phyloP scores from a whole-genome alignment of 2,113 vertebrate species.

The Chitala chitala region DNA sequence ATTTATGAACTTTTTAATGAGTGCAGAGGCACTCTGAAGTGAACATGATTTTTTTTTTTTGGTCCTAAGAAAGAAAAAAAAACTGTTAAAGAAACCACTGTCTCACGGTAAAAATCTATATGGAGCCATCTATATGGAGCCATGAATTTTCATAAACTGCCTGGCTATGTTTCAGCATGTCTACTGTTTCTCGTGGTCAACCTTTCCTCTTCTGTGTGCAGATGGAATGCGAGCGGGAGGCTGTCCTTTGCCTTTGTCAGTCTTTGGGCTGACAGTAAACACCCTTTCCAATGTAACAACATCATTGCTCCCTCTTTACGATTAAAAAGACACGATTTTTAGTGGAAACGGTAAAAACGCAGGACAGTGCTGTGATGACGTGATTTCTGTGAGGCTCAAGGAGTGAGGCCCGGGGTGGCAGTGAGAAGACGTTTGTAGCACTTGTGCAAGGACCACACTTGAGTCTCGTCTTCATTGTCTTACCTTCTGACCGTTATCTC shows the following conservation, averaged over 20 bases:
- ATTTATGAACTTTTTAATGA: constrained; percentile 24
- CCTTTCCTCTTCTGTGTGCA: constrained; percentile 32
- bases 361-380: too few relatives aligned
- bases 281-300: background rate
- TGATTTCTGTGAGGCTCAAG: too few relatives aligned
- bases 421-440: too few relatives aligned
- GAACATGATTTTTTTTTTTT: constrained; percentile 9
- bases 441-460: too few relatives aligned
- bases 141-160: background rate
- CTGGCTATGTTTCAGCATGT: background rate
- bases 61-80: background rate
- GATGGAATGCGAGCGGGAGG: too few relatives aligned
- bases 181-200: background rate
- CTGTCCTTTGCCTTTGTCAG: too few relatives aligned
- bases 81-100: background rate
- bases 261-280: too few relatives aligned
- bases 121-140: too few relatives aligned
- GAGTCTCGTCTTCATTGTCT: too few relatives aligned
- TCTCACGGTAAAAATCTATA: background rate
- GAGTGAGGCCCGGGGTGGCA: too few relatives aligned
- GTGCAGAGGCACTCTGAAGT: background rate
- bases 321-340: background rate
- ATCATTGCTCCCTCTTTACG: background rate
- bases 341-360: too few relatives aligned
- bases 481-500: too few relatives aligned